A percentile compares a stretch with the other conserved stretches of the same genome.
phyloP scores from a whole-genome alignment of 2,888 invertebrate species.

The Drosophila atripex region DNA sequence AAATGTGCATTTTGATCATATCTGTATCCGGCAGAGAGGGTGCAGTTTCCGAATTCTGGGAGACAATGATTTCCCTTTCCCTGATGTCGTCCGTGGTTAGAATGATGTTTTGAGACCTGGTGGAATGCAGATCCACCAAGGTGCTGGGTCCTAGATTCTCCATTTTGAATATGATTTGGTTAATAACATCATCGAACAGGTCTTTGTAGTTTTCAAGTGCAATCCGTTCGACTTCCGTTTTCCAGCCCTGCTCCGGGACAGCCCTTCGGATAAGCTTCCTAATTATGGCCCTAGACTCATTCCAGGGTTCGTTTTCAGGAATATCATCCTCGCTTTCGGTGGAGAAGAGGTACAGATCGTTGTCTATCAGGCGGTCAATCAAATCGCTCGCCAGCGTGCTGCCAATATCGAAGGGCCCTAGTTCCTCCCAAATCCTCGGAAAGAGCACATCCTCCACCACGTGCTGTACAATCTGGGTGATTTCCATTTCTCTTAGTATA shows the following conservation, averaged over 20 bases:
- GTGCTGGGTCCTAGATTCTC: neutral
- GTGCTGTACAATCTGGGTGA: constrained; percentile 60
- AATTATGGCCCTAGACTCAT: constrained; percentile 72
- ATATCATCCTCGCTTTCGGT: constrained; percentile 64
- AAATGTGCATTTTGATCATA: neutral
- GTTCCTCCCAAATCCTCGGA: constrained; percentile 83
- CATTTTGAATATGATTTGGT: too few species aligned
- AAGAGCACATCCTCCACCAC: constrained; percentile 83
- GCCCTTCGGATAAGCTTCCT: constrained; percentile 74
- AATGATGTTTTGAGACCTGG: constrained; percentile 12
- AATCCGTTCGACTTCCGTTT: constrained; percentile 63
- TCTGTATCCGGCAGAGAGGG: neutral
- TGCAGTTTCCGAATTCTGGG: neutral
- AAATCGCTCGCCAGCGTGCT: constrained; percentile 56
- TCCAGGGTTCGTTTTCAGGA: constrained; percentile 18
- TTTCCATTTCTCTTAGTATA: constrained; percentile 55
- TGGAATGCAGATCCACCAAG: neutral
- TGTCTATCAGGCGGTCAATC: constrained; percentile 75
- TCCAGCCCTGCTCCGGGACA: constrained; percentile 78
- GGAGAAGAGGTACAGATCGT: constrained; percentile 68
- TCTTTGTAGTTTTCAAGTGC: constrained; percentile 54
- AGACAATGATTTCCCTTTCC: neutral
- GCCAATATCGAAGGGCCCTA: constrained; percentile 74
- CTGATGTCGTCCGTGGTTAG: constrained; percentile 21
- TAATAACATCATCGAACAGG: neutral